Evolutionary conservation across 2,888 invertebrate species (phyloP), one percentile per base, ranked within the genome.

Genomic region (Phasia obesa): DNA sequence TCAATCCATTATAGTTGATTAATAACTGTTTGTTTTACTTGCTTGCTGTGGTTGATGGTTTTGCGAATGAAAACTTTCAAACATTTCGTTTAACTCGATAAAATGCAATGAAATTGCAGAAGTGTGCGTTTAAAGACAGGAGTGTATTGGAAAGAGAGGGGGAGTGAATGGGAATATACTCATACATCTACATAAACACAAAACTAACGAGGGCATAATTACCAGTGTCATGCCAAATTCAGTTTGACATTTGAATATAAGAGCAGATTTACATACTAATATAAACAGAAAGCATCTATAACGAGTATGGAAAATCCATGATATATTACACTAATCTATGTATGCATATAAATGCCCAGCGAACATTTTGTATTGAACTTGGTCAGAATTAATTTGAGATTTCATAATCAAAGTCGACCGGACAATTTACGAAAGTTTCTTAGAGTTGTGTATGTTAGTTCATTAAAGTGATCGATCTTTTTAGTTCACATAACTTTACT

Each of bases 161-260:
- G n/a, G n/a, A n/a, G n/a, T n/a, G n/a, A n/a, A n/a, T n/a, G n/a
- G n/a, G n/a, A n/a, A n/a, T n/a, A n/a, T n/a, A n/a, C n/a, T n/a
- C n/a, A n/a, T n/a, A 17, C 27, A 17, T n/a, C 17, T 19, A 15
- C n/a, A 42, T 44, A 65, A 62, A 57, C 35, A 31, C n/a, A 15
- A 44, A 55, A 74, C 35, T 27, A 69, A 25, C 57, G 19, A 19
- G 38, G 38, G 13, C 44, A 71, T 71, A 81, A 81, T 81, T 76
- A 76, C 64, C 57, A 55, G 70, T 42, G 59, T 53, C 59, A 71
- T 76, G 64, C 47, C 53, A 81, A 70, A 76, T 71, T 65, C 64
- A 65, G 57, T 65, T 76, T 81, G 70, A 76, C 57, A 59, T 75
- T 75, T 51, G 49, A 70, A 70, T 75, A 44, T 49, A 47, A 15